Evolutionary conservation across 2,113 vertebrate genomes (phyloP).

Genomic region (Gavia stellata): DNA sequence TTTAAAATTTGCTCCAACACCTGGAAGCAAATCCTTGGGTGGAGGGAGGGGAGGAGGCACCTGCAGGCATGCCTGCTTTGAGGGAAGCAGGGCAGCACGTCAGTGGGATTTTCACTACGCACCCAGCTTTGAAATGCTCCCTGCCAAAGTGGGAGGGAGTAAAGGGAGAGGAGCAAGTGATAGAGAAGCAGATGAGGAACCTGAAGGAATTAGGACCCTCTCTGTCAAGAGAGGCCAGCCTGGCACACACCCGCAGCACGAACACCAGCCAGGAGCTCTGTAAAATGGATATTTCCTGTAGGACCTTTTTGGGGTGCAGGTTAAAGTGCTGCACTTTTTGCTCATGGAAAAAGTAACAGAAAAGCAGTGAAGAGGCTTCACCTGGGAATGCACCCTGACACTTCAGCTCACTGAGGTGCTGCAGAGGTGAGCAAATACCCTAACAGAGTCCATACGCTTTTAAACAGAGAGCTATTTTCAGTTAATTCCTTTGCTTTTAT

Average conservation of each 20-base stretch:
- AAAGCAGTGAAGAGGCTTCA: background rate
- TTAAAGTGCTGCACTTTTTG: background rate
- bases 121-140: background rate
- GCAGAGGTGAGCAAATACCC: no score
- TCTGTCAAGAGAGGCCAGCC: background rate
- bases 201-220: background rate
- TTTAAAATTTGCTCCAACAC: background rate
- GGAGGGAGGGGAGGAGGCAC: background rate
- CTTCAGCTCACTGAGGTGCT: background rate
- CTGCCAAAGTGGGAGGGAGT: rapidly evolving
- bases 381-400: background rate
- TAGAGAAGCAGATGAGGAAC: background rate
- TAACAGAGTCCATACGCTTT: rapidly evolving
- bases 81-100: background rate
- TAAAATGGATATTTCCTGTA: rapidly evolving
- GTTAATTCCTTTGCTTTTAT: background rate
- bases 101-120: background rate
- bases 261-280: background rate
- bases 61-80: background rate
- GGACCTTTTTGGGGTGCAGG: background rate
- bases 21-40: background rate
- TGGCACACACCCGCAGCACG: background rate
- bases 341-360: background rate
- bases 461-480: background rate
- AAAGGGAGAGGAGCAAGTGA: background rate